phyloP scores from a whole-genome alignment of 2,888 invertebrate species.

The Mylabris sibirica region DNA sequence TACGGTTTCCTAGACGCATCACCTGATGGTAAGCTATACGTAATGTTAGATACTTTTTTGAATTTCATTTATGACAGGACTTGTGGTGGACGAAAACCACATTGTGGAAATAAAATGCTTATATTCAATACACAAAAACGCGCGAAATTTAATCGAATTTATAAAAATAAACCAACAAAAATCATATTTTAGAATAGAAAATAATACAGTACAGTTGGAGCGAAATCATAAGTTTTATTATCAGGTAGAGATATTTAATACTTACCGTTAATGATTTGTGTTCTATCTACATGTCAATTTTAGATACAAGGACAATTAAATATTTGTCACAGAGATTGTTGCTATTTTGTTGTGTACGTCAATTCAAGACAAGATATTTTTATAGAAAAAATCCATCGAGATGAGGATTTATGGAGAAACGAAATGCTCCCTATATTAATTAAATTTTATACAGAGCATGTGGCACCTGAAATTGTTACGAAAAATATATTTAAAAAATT shows the following conservation, averaged over 20 bases:
- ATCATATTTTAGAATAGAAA: constrained; percentile 13
- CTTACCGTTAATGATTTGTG: no score
- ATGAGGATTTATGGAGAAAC: neutral
- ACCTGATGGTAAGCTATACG: constrained; percentile 20
- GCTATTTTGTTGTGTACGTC: constrained; percentile 12
- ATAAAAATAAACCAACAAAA: neutral
- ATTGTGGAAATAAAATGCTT: constrained; percentile 23
- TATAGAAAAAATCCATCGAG: neutral
- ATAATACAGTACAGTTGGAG: neutral
- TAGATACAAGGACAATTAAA: constrained; percentile 19
- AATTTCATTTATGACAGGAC: neutral
- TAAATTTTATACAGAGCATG: no score
- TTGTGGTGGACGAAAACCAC: neutral
- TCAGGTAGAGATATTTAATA: constrained; percentile 1
- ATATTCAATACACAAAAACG: neutral
- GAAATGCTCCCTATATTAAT: no score
- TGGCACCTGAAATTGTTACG: no score
- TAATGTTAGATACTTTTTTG: no score
- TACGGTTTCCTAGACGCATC: constrained; percentile 21
- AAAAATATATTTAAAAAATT: no score
- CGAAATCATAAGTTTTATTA: constrained; percentile 14
- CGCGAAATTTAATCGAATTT: neutral
- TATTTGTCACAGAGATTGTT: constrained; percentile 6
- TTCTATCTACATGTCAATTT: no score
- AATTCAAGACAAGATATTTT: neutral